Evolutionary conservation across 2,113 vertebrate genomes (phyloP), one percentile per base, ranked within the genome.

Genomic region (Pampusana beccarii): DNA sequence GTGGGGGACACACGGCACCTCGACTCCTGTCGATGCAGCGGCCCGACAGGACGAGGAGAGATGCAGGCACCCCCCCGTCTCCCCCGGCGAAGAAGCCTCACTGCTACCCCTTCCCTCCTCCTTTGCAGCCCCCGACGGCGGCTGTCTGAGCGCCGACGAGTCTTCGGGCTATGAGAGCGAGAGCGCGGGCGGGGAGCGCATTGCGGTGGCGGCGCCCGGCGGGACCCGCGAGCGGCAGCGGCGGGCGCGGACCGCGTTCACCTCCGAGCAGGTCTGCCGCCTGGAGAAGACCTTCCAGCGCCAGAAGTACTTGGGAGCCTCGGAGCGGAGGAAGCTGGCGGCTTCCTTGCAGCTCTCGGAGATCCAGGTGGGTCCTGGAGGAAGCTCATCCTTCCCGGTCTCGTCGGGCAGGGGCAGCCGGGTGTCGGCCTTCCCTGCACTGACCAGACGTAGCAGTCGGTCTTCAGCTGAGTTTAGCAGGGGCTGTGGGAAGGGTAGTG

Each of bases 221-320:
- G 42, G 26, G 40, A 29, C 25, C 6, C 46, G 58, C 28, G 78
- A 74, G 64, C 29, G 80, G 72, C 94, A 88, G 70, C 97, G 98
- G 29, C 92, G 98, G 2, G 91, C 97, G 14, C 97, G 98, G 70
- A 98, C 98, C 0, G 98, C 98, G 83, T 99, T 99, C 96, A 98
- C 96, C 12, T 79, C 97, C 1, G 98, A 98, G 24, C 98, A 99
- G 97, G 97, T 99, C 74, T 91, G 91, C 87, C 98, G 95, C 3
- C 95, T 99, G 90, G 98, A 99, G 57, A 98, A 98, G 44, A 98
- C 98, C 71, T 99, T 99, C 96, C 97, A 73, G 92, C 98, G 98
- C 19, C 98, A 98, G 56, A 98, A 97, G 75, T 99, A 99, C 88
- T 92, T 98, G 93, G 98, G 98, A 2, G 96, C 97, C 3, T 96